Percentiles rank a stretch among this genome's conserved stretches.
These are phyloP conservation scores for Oncorhynchus keta DNA, from an alignment of 2,113 vertebrate genomes.

Conservation along the genomic window DNA sequence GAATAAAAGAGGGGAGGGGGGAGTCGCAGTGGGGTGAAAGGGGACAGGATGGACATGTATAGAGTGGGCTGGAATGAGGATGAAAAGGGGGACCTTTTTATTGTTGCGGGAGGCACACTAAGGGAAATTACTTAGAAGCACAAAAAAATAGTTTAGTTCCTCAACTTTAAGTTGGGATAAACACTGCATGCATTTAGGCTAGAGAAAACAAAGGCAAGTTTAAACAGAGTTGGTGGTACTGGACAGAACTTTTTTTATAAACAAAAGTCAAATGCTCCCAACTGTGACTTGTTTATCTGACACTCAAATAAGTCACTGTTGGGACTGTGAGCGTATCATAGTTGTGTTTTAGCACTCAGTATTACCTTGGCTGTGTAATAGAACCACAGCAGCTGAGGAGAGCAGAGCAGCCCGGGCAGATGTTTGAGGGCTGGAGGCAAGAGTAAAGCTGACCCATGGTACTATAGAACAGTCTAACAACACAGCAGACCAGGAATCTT, in stretches of 20 bases:
- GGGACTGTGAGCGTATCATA: too few relatives aligned
- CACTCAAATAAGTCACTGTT: too few relatives aligned
- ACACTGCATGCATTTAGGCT: too few relatives aligned
- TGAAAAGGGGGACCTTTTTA: conserved; percentile 31
- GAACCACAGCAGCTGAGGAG: too few relatives aligned
- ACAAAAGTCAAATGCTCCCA: too few relatives aligned
- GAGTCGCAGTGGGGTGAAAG: conserved; percentile 47
- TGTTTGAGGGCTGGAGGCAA: not conserved
- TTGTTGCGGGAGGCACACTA: conserved; percentile 63
- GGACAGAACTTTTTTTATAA: too few relatives aligned
- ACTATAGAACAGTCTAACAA: not conserved
- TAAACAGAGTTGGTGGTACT: too few relatives aligned
- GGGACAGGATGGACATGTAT: conserved; percentile 2
- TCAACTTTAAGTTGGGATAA: not conserved
- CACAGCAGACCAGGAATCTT: not conserved
- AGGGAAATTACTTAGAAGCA: conserved; percentile 50
- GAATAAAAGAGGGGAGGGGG: conserved; percentile 51
- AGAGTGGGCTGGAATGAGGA: conserved; percentile 23
- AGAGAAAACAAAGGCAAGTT: too few relatives aligned
- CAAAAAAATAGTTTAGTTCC: conserved; percentile 15
- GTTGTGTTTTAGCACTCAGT: too few relatives aligned
- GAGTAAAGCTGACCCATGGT: not conserved
- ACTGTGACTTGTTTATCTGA: too few relatives aligned
- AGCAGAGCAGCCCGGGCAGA: too few relatives aligned
- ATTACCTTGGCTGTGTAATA: too few relatives aligned